These are phyloP conservation scores for Clostera curtula DNA, from an alignment of 2,888 invertebrate genomes.

Conservation along the genomic window DNA sequence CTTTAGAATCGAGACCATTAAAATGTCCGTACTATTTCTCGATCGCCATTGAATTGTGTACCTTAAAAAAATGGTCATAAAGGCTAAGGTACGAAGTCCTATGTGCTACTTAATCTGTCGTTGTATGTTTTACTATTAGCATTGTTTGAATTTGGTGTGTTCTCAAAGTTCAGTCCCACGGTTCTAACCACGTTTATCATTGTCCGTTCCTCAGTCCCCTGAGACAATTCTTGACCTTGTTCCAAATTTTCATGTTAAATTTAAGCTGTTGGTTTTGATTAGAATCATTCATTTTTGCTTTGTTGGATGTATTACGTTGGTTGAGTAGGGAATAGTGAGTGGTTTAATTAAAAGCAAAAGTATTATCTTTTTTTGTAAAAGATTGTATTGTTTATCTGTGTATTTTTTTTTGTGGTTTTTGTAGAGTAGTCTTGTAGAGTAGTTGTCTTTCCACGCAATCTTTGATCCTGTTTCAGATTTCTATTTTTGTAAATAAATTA, in stretches of 20 bases:
- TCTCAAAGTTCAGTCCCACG: conserved; percentile 62
- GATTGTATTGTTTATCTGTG: too few relatives aligned
- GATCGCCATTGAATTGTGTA: conserved; percentile 11
- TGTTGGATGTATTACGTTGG: conserved; percentile 2
- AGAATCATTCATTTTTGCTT: conserved; percentile 11
- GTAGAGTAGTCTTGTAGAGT: too few relatives aligned
- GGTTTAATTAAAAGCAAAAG: too few relatives aligned
- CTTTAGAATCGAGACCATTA: conserved; percentile 32
- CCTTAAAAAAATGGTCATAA: conserved; percentile 11
- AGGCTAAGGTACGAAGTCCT: conserved; percentile 12
- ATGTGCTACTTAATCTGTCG: conserved; percentile 24
- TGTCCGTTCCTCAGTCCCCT: conserved; percentile 49
- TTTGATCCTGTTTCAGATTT: too few relatives aligned
- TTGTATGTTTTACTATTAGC: conserved; percentile 29
- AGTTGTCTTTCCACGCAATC: too few relatives aligned
- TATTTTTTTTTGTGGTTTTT: too few relatives aligned
- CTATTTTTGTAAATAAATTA: too few relatives aligned
- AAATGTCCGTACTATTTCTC: conserved; percentile 19
- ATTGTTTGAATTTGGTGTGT: conserved; percentile 35
- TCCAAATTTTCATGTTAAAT: conserved; percentile 43
- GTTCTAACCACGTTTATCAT: conserved; percentile 49
- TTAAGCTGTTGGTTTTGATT: conserved; percentile 23
- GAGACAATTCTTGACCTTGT: conserved; percentile 67
- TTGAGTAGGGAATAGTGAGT: too few relatives aligned
- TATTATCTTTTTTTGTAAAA: too few relatives aligned